Percentiles rank a stretch among this genome's conserved stretches.
phyloP scores from a whole-genome alignment of 2,888 invertebrate species.

The Euplexia lucipara region DNA sequence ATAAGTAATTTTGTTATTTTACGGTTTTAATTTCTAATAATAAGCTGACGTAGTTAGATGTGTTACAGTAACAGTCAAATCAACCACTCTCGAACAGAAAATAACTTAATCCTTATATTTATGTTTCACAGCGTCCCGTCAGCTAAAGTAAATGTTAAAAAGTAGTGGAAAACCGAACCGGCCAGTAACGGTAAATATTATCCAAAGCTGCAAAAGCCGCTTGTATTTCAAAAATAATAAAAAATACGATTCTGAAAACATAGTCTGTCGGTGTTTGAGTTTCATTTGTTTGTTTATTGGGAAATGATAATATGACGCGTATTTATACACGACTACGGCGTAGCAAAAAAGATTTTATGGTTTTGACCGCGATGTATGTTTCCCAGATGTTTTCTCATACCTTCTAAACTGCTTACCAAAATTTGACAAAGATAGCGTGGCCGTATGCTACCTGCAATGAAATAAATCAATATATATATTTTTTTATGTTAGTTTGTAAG shows the following conservation, averaged over 20 bases:
- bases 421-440: no score
- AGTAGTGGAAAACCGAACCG: not conserved
- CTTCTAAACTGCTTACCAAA: no score
- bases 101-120: slow-evolving; percentile 3
- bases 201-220: not conserved
- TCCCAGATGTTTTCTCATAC: no score
- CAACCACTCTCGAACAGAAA: not conserved
- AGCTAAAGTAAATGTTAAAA: slow-evolving; percentile 7
- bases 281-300: not conserved
- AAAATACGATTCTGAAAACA: not conserved
- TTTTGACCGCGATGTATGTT: no score
- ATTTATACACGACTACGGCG: no score
- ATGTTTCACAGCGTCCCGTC: not conserved
- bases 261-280: not conserved
- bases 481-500: no score
- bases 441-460: no score
- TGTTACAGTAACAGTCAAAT: not conserved
- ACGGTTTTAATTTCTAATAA: not conserved
- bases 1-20: no score
- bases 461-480: no score
- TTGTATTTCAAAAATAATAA: not conserved
- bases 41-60: not conserved
- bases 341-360: no score
- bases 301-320: no score
- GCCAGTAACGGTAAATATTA: slow-evolving; percentile 6